These are phyloP conservation scores for Antitype chi DNA, from an alignment of 2,888 invertebrate species.

Conservation along the genomic window DNA sequence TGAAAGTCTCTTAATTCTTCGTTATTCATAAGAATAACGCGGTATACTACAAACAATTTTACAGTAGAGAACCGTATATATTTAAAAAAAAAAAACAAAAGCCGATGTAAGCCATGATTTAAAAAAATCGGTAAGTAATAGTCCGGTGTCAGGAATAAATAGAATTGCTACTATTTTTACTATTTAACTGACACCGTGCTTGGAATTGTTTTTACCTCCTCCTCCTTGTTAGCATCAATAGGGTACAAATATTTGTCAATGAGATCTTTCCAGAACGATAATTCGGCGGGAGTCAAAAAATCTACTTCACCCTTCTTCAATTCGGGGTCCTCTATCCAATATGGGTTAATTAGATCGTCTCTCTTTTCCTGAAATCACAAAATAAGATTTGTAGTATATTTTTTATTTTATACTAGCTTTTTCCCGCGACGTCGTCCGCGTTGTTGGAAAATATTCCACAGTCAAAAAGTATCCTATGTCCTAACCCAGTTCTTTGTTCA, in stretches of 20 bases:
- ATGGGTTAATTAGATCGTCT: conserved; percentile 97
- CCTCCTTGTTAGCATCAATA: conserved; percentile 97
- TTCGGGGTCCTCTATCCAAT: conserved; percentile 98
- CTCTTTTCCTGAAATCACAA: conserved; percentile 90
- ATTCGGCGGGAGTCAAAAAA: conserved; percentile 95
- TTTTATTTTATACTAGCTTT: background rate
- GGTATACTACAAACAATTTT: background rate
- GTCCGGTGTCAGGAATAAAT: conserved; percentile 8
- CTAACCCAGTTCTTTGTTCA: background rate
- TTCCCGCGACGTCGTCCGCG: background rate
- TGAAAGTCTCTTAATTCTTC: background rate
- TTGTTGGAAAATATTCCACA: background rate
- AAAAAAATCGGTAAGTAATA: conserved; percentile 13
- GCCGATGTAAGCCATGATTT: conserved; percentile 39
- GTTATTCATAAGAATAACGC: background rate
- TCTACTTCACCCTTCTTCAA: conserved; percentile 97
- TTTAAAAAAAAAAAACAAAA: conserved; percentile 11
- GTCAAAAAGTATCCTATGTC: background rate
- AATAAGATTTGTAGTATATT: background rate
- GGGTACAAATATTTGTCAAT: conserved; percentile 98
- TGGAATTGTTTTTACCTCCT: conserved; percentile 92
- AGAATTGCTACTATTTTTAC: background rate
- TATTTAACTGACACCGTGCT: conserved; percentile 19
- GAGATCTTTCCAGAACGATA: conserved; percentile 98
- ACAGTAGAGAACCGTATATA: conserved; percentile 3